These are phyloP conservation scores for Bos indicus DNA, from an alignment of 2,113 vertebrate species.

Conservation along the genomic window DNA sequence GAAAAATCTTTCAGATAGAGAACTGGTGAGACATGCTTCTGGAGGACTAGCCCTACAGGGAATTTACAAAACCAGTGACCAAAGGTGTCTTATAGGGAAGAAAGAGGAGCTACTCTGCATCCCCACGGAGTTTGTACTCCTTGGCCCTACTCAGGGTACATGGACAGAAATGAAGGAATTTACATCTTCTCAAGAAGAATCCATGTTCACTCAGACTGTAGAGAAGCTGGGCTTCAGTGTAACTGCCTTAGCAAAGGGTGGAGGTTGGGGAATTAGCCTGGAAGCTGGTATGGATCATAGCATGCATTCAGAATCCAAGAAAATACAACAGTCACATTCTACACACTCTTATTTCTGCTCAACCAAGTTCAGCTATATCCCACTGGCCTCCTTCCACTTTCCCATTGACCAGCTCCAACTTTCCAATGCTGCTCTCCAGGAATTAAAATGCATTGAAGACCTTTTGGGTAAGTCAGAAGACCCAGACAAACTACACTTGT, in stretches of 20 bases:
- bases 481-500: rapidly evolving
- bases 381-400: constrained; percentile 76
- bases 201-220: constrained; percentile 62
- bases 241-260: not conserved
- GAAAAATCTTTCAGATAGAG: too few species aligned
- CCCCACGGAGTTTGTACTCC: constrained; percentile 53
- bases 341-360: constrained; percentile 66
- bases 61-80: constrained; percentile 67
- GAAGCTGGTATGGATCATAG: not conserved
- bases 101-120: constrained; percentile 70
- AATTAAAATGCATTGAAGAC: constrained; percentile 67
- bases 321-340: not conserved
- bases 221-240: constrained; percentile 70
- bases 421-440: constrained; percentile 63
- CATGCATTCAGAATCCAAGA: not conserved
- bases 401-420: constrained; percentile 64
- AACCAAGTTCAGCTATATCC: constrained; percentile 67
- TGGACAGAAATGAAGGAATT: constrained; percentile 69
- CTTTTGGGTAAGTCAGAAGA: not conserved
- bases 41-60: constrained; percentile 78
- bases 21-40: constrained; percentile 61
- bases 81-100: constrained; percentile 11
- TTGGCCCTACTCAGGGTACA: constrained; percentile 29
- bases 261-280: not conserved
- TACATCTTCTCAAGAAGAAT: constrained; percentile 67